Evolutionary conservation across 1,140 invertebrate genomes (phyloP), one percentile per base, ranked within the genome.

Genomic region (Drosophila auraria): DNA sequence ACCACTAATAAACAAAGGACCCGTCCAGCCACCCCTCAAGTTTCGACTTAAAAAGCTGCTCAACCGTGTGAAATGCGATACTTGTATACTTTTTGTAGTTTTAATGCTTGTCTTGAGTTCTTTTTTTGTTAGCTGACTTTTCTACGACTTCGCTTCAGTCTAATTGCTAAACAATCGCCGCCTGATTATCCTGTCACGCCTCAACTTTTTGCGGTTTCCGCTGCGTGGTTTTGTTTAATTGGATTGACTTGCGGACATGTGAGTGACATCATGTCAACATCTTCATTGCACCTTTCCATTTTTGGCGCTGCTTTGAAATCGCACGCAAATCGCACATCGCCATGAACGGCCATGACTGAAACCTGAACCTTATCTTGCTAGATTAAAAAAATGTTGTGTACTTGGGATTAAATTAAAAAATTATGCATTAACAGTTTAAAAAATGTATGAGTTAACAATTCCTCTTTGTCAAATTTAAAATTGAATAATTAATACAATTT

Each of bases 151-250:
- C 79, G 45, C 53, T 57, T 57, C 64, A 71, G 59, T 64, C 63
- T 90, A 91, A 90, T 90, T 90, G 82, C 72, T 62, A 80, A 90
- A 90, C 86, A 90, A 90, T 90, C 70, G 87, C 59, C 87, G 82
- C 72, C 86, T 90, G 86, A 90, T 90, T 90, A 91, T 90, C 87
- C 86, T 91, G 86, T 82, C 78, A 66, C 61, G 78, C 60, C 76
- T 63, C 69, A 78, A 73, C 84, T 84, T 80, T 90, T 65, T 90
- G 86, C 65, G 86, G 86, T 91, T 90, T 90, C 87, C 63, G 53
- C 38, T 50, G 50, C 53, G 59, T 42, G 53, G 63, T 50, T 58
- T 75, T 80, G 71, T 57, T 68, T 90, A 90, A 90, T 90, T 90
- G 86, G 87, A 90, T 90, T 90, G 74, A 60, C 76, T 58, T 70